These are phyloP conservation scores for Caenorhabditis parvicauda DNA, from an alignment of 2,888 invertebrate genomes.

Conservation along the genomic window DNA sequence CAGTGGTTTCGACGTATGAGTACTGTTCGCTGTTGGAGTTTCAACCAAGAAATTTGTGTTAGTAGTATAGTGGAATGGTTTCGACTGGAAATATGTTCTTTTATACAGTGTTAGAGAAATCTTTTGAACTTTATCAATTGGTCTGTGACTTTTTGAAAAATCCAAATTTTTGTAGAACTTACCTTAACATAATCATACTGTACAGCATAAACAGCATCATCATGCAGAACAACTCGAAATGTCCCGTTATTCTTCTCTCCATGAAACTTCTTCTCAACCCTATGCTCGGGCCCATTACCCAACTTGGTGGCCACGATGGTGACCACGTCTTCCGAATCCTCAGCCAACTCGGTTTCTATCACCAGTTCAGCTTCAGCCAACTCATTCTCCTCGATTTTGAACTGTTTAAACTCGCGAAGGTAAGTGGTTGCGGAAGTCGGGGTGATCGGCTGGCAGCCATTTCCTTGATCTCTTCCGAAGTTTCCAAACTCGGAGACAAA, in stretches of 20 bases:
- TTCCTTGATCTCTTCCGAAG: slow-evolving; percentile 26
- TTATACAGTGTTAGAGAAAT: not conserved
- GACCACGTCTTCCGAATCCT: slow-evolving; percentile 33
- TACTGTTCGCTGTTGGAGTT: slow-evolving; percentile 23
- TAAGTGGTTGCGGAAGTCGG: slow-evolving; percentile 35
- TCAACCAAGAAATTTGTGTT: slow-evolving; percentile 43
- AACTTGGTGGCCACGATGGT: slow-evolving; percentile 22
- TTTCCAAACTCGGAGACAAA: slow-evolving; percentile 16
- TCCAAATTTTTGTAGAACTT: not conserved
- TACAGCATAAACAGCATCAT: slow-evolving; percentile 52
- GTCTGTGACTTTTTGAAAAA: no score
- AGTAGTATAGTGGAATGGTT: slow-evolving; percentile 42
- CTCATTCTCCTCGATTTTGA: slow-evolving; percentile 10
- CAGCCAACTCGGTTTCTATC: slow-evolving; percentile 33
- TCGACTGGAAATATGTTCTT: slow-evolving; percentile 4
- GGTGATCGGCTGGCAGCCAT: slow-evolving; percentile 46
- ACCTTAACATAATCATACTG: slow-evolving; percentile 55
- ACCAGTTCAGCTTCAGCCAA: slow-evolving; percentile 25
- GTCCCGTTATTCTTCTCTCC: no score
- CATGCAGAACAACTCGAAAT: slow-evolving; percentile 48
- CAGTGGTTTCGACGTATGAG: slow-evolving; percentile 16
- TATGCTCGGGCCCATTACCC: slow-evolving; percentile 25
- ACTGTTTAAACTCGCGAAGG: slow-evolving; percentile 32
- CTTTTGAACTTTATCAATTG: no score
- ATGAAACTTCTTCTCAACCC: no score